These are phyloP conservation scores for Maniola jurtina DNA, from an alignment of 1,140 invertebrate species.

Conservation along the genomic window DNA sequence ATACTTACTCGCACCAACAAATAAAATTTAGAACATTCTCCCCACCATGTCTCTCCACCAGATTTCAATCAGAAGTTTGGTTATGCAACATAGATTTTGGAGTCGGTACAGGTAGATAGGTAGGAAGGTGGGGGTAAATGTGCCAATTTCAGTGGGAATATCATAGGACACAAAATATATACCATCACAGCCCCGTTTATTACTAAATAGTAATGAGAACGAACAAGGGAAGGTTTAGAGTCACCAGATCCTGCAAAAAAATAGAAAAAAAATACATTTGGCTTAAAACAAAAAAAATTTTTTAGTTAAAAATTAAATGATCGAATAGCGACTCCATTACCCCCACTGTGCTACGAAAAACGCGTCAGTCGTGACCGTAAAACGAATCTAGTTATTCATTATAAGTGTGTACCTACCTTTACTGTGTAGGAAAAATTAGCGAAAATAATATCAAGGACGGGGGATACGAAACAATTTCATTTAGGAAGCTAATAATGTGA, in stretches of 20 bases:
- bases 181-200: conserved; percentile 32
- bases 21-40: no score
- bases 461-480: conserved; percentile 9
- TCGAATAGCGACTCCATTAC: conserved; percentile 9
- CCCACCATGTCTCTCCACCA: no score
- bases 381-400: conserved; percentile 30
- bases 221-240: conserved; percentile 21
- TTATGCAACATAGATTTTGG: no score
- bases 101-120: no score
- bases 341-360: conserved; percentile 19
- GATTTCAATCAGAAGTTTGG: no score
- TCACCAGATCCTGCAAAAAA: neutral
- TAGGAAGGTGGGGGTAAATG: conserved; percentile 5
- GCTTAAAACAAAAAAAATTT: no score
- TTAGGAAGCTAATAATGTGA: neutral
- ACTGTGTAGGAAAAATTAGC: conserved; percentile 19
- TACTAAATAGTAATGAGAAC: conserved; percentile 34
- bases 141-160: conserved; percentile 37
- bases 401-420: conserved; percentile 20
- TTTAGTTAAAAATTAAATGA: neutral
- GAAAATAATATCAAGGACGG: neutral
- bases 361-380: conserved; percentile 31
- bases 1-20: no score
- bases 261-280: neutral
- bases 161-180: conserved; percentile 39